Evolutionary conservation across 2,797 vertebrate species (phyloP).

Genomic region (Holocentrus rufus): DNA sequence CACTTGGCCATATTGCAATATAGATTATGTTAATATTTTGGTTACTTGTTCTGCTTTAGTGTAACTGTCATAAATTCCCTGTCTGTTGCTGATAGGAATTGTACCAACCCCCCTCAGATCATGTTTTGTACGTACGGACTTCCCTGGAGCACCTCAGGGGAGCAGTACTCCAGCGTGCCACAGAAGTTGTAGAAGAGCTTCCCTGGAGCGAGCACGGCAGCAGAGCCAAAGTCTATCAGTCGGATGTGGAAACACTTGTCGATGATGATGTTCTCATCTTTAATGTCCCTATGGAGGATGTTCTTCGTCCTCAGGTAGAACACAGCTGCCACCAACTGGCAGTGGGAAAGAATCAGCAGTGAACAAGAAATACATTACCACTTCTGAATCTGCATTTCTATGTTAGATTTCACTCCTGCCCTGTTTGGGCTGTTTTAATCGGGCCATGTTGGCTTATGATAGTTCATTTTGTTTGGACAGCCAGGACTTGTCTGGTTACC

Average conservation of each 20-base stretch:
- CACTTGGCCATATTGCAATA: too few relatives aligned
- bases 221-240: conserved; percentile 95
- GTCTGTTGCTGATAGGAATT: not conserved
- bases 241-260: conserved; percentile 91
- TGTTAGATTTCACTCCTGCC: too few relatives aligned
- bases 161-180: conserved; percentile 95
- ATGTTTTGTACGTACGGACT: conserved; percentile 86
- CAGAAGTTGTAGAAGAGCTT: conserved; percentile 94
- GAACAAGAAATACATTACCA: conserved; percentile 10
- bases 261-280: conserved; percentile 97
- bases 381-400: not conserved
- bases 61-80: not conserved
- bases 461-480: too few relatives aligned
- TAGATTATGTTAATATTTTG: too few relatives aligned
- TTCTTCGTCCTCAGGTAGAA: conserved; percentile 85
- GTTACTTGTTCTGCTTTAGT: too few relatives aligned
- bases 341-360: conserved; percentile 14
- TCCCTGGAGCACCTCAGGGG: conserved; percentile 94
- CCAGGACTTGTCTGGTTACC: too few relatives aligned
- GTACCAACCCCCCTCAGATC: not conserved
- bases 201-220: conserved; percentile 85
- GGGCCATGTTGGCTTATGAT: too few relatives aligned
- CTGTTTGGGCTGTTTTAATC: too few relatives aligned
- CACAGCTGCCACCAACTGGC: conserved; percentile 90
- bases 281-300: conserved; percentile 94